Percentiles rank a stretch among this genome's conserved stretches.
phyloP scores from a whole-genome alignment of 1,140 invertebrate species.

The Heliconius eleuchia region DNA sequence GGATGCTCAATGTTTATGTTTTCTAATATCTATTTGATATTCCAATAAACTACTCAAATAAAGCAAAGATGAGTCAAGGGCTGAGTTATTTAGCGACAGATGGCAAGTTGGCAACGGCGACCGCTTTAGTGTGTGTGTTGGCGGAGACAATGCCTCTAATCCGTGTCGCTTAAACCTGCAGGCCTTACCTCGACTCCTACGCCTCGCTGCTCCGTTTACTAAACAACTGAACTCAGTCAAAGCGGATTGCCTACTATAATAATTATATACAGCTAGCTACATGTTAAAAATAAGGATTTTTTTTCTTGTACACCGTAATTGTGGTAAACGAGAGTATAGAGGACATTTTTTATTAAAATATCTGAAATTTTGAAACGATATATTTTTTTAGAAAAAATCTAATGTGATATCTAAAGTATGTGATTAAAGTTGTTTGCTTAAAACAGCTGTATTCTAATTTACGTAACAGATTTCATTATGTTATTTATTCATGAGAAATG shows the following conservation, averaged over 20 bases:
- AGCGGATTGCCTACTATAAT: constrained; percentile 25
- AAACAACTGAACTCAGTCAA: constrained; percentile 40
- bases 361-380: not conserved
- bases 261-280: not conserved
- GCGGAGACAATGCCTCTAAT: constrained; percentile 72
- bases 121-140: constrained; percentile 59
- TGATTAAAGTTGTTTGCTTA: not conserved
- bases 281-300: not conserved
- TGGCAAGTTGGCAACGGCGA: constrained; percentile 59
- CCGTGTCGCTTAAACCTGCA: constrained; percentile 63
- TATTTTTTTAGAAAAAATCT: not conserved
- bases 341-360: not conserved
- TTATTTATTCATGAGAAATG: constrained; percentile 74
- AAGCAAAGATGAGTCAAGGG: constrained; percentile 51
- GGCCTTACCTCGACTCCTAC: constrained; percentile 80
- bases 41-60: constrained; percentile 12
- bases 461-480: constrained; percentile 68
- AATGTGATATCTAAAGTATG: not conserved
- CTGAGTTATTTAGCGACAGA: constrained; percentile 46
- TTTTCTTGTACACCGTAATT: no score
- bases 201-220: constrained; percentile 66
- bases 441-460: constrained; percentile 50
- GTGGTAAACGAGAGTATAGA: no score
- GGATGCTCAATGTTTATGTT: no score
- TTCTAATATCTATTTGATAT: not conserved